Evolutionary conservation across 2,113 vertebrate species (phyloP).

Genomic region (Micronisus gabar): DNA sequence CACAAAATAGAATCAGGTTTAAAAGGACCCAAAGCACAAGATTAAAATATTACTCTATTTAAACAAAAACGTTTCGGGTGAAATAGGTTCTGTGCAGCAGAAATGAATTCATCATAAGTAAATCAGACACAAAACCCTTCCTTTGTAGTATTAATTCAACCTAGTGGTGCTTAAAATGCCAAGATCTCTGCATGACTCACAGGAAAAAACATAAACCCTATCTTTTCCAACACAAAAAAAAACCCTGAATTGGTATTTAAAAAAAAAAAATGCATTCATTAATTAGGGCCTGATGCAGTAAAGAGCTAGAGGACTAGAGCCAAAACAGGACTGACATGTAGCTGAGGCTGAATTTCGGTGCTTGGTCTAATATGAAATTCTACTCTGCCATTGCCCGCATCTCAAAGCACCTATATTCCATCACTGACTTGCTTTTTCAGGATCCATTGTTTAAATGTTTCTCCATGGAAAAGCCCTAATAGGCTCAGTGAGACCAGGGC

Average conservation of each 20-base stretch:
- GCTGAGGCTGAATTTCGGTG: neutral
- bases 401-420: neutral
- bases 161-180: neutral
- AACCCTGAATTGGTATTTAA: neutral
- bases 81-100: slow-evolving; percentile 22
- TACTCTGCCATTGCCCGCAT: neutral
- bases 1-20: slow-evolving; percentile 28
- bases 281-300: neutral
- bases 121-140: slow-evolving; percentile 8
- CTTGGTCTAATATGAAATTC: neutral
- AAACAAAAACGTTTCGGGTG: slow-evolving; percentile 23
- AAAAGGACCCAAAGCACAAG: slow-evolving; percentile 35
- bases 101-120: slow-evolving; percentile 31
- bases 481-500: neutral
- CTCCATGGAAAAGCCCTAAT: neutral
- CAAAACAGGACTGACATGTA: neutral
- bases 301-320: neutral
- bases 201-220: neutral
- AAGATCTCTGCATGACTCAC: neutral
- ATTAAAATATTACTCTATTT: slow-evolving; percentile 61
- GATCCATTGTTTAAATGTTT: neutral
- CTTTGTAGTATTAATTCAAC: neutral
- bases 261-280: neutral
- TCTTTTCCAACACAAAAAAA: neutral
- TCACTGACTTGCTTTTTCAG: neutral